These are phyloP conservation scores for Quadroppia sp. DNA, from an alignment of 2,888 invertebrate genomes.

Conservation along the genomic window DNA sequence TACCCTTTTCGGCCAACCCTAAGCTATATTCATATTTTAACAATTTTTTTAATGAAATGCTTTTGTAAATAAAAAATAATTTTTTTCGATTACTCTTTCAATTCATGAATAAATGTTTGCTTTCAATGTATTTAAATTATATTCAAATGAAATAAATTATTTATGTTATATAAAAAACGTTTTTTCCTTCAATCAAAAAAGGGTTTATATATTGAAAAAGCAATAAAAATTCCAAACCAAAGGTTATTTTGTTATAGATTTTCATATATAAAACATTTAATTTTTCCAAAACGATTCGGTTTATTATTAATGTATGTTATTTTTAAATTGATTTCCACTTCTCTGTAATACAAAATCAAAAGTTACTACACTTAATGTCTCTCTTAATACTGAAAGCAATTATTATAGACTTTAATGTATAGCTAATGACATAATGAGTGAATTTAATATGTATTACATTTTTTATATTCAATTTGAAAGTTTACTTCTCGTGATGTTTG, in stretches of 20 bases:
- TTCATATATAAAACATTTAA: not conserved
- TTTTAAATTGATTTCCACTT: not conserved
- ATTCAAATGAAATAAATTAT: not conserved
- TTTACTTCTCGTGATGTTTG: not conserved
- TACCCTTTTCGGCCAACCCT: no score
- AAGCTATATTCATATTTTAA: not conserved
- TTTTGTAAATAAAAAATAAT: not conserved
- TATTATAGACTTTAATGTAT: not conserved
- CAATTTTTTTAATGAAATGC: not conserved
- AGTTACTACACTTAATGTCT: not conserved
- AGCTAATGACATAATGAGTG: not conserved
- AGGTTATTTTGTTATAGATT: not conserved
- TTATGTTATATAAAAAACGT: not conserved
- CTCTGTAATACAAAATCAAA: not conserved
- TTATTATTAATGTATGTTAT: not conserved
- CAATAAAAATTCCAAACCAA: constrained; percentile 12
- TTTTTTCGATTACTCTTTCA: not conserved
- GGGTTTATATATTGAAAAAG: not conserved
- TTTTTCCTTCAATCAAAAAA: not conserved
- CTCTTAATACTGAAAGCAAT: constrained; percentile 1
- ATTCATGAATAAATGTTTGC: not conserved
- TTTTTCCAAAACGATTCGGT: not conserved
- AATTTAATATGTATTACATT: not conserved
- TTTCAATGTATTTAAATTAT: constrained; percentile 1
- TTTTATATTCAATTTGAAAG: no score